These are phyloP conservation scores for Limonius californicus DNA, from an alignment of 1,140 invertebrate species.

Conservation along the genomic window DNA sequence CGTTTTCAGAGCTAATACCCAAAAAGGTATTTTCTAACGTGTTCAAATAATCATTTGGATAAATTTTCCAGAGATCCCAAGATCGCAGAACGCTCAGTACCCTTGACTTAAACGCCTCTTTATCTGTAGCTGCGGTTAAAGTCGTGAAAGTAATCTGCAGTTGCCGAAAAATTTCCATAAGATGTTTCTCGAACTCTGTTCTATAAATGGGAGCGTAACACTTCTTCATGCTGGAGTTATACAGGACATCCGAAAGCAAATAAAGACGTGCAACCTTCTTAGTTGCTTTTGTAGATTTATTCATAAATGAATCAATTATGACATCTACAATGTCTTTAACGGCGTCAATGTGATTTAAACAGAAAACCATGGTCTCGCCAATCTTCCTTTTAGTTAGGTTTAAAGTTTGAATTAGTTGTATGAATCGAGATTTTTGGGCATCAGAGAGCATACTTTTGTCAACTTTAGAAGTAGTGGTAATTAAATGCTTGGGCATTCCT, in stretches of 20 bases:
- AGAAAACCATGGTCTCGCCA: conserved; percentile 96
- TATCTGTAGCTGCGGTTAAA: conserved; percentile 81
- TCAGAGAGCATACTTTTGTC: conserved; percentile 54
- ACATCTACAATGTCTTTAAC: conserved; percentile 93
- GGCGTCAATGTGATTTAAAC: conserved; percentile 93
- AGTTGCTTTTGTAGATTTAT: conserved; percentile 71
- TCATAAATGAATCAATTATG: conserved; percentile 79
- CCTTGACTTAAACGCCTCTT: conserved; percentile 90
- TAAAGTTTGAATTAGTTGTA: conserved; percentile 83
- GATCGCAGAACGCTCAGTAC: conserved; percentile 88
- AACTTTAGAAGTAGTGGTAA: conserved; percentile 61
- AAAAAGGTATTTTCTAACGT: conserved; percentile 89
- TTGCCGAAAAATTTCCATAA: conserved; percentile 81
- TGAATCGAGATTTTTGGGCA: conserved; percentile 69
- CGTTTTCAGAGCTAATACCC: conserved; percentile 49
- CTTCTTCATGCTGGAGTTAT: conserved; percentile 88
- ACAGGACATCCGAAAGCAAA: conserved; percentile 92
- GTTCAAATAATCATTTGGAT: conserved; percentile 87
- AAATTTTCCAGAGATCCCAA: conserved; percentile 97
- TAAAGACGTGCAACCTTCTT: conserved; percentile 94
- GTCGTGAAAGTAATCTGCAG: conserved; percentile 69
- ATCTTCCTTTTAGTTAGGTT: conserved; percentile 78
- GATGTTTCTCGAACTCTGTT: conserved; percentile 74
- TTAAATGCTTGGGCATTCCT: conserved; percentile 80
- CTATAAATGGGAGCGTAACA: conserved; percentile 16